Evolutionary conservation across 2,888 invertebrate species (phyloP).

Genomic region (Lymantria monacha): DNA sequence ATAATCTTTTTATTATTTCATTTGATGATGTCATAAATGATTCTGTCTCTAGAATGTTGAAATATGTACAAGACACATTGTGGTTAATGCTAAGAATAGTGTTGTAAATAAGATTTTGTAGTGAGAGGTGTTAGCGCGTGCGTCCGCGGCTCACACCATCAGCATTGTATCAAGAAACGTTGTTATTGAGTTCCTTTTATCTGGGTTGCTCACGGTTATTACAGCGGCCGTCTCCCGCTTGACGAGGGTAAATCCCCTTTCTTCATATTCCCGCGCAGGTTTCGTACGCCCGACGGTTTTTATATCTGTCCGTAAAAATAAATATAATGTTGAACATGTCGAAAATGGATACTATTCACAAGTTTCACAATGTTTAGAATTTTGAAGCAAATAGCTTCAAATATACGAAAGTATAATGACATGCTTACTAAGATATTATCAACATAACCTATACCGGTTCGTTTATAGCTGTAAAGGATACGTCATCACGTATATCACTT

Average conservation of each 20-base stretch:
- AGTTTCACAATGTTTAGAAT: constrained; percentile 9
- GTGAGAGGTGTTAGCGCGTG: constrained; percentile 3
- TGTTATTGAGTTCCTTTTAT: constrained; percentile 57
- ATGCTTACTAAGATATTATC: background rate
- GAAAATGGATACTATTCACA: constrained; percentile 21
- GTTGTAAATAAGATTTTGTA: background rate
- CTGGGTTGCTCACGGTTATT: constrained; percentile 62
- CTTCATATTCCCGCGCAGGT: constrained; percentile 60
- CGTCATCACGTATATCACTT: too few relatives aligned
- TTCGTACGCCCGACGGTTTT: constrained; percentile 34
- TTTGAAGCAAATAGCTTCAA: background rate
- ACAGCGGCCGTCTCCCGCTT: constrained; percentile 59
- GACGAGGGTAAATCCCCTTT: constrained; percentile 79
- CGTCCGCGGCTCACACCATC: constrained; percentile 16
- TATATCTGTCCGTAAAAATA: constrained; percentile 35
- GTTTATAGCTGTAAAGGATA: too few relatives aligned
- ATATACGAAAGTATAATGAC: background rate
- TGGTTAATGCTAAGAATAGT: background rate
- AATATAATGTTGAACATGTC: constrained; percentile 29
- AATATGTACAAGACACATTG: background rate
- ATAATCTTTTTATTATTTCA: too few relatives aligned
- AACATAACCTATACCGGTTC: too few relatives aligned
- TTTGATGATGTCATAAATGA: too few relatives aligned
- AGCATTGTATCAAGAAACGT: constrained; percentile 38
- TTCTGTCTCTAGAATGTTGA: background rate